These are phyloP conservation scores for Tetragonisca angustula DNA, from an alignment of 2,888 invertebrate species.

Conservation along the genomic window DNA sequence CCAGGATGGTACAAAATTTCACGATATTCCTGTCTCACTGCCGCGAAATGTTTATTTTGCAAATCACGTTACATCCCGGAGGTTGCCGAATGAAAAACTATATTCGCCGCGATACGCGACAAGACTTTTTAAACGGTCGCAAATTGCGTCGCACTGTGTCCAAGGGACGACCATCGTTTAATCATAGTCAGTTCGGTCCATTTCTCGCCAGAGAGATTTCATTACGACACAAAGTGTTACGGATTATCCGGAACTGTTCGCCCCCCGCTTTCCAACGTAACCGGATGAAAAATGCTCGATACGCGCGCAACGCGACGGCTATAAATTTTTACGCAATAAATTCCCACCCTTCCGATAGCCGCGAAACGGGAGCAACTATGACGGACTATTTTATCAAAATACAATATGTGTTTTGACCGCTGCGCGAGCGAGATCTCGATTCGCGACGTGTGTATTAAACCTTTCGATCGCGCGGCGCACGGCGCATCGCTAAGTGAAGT, in stretches of 20 bases:
- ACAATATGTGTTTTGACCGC: constrained; percentile 52
- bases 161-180: constrained; percentile 1
- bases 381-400: constrained; percentile 65
- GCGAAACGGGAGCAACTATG: constrained; percentile 61
- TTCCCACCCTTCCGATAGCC: constrained; percentile 44
- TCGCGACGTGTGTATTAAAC: constrained; percentile 21
- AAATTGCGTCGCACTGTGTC: not conserved
- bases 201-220: constrained; percentile 27
- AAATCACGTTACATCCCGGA: not conserved
- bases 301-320: constrained; percentile 29
- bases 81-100: not conserved
- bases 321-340: constrained; percentile 45
- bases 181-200: not conserved
- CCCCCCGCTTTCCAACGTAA: constrained; percentile 11
- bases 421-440: constrained; percentile 26
- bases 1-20: not conserved
- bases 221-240: constrained; percentile 5
- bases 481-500: not conserved
- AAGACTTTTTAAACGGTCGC: not conserved
- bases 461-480: constrained; percentile 14
- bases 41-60: not conserved
- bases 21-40: not conserved
- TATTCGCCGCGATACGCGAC: not conserved
- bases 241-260: constrained; percentile 47
- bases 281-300: constrained; percentile 60